Evolutionary conservation across 2,797 vertebrate species (phyloP), one percentile per base, ranked within the genome.

Genomic region (Poeciliopsis infans): DNA sequence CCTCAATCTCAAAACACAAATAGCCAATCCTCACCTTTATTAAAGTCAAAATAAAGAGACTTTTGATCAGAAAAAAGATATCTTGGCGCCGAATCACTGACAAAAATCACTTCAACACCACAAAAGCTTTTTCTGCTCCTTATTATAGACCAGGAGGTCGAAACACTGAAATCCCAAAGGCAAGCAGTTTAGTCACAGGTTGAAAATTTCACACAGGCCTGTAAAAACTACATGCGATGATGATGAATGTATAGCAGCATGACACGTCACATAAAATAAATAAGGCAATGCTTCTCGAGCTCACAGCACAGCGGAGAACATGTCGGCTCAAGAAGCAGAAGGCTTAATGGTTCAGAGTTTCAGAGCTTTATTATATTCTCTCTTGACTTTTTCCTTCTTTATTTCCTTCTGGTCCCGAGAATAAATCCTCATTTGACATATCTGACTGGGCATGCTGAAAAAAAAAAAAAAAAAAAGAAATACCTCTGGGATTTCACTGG

Each of bases 361-460:
- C 7, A 61, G 15, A 61, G 57, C 57, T 15, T 61, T 33, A 31
- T 33, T 61, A 33, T 61, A 31, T 7, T 61, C 28, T 61, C 33
- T 61, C 25, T 61, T 61, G 57, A 61, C 28, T 61, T 61, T 61
- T 61, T 61, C n/a, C n/a, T 59, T 59, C n/a, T 31, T 59, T 15
- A 31, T 6, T 31, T 28, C 36, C 36, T 36, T 36, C 33, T 33
- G 57, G 28, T 61, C n/a, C 57, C 57, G 18, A 3, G 28, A 61
- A 28, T 61, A 31, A 61, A 61, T 61, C 28, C 57, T 61, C 57
- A 15, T 31, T 61, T 61, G 57, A 61, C 57, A 61, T 61, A 61
- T 61, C 57, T 61, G 57, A 15, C 57, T 15, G 57, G 28, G 57
- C n/a, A 7, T 5, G 57, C 28, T 59, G 7, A 28, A 23, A 18